These are phyloP conservation scores for Gymnothorax reevesii DNA, from an alignment of 2,797 vertebrate species.

Conservation along the genomic window DNA sequence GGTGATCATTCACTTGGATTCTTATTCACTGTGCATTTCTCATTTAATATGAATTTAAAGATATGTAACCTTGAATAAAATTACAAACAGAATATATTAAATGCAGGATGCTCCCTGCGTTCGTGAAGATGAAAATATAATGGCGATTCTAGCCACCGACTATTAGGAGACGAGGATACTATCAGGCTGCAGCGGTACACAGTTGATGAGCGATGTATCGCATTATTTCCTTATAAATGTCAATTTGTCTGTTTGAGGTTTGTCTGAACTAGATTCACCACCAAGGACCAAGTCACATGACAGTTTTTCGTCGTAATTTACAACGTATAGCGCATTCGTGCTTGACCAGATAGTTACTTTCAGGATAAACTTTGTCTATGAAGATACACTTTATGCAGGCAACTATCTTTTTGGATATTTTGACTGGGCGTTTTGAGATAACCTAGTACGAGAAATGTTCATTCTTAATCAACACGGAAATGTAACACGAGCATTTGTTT, in stretches of 20 bases:
- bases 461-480: background rate
- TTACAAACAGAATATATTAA: background rate
- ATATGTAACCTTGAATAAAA: background rate
- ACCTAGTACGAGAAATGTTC: background rate
- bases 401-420: background rate
- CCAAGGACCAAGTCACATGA: background rate
- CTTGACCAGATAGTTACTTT: background rate
- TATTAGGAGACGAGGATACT: background rate
- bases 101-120: background rate
- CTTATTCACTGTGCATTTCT: background rate
- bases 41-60: background rate
- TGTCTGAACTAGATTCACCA: background rate
- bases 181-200: background rate
- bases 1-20: background rate
- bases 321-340: background rate
- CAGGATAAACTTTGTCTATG: constrained; percentile 13
- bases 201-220: background rate
- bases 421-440: background rate
- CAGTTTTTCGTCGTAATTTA: background rate
- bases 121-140: too few species aligned
- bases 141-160: background rate
- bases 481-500: background rate
- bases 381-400: background rate
- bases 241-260: background rate
- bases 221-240: background rate